These are phyloP conservation scores for Pedetes capensis DNA, from an alignment of 2,113 vertebrate genomes.

Conservation along the genomic window DNA sequence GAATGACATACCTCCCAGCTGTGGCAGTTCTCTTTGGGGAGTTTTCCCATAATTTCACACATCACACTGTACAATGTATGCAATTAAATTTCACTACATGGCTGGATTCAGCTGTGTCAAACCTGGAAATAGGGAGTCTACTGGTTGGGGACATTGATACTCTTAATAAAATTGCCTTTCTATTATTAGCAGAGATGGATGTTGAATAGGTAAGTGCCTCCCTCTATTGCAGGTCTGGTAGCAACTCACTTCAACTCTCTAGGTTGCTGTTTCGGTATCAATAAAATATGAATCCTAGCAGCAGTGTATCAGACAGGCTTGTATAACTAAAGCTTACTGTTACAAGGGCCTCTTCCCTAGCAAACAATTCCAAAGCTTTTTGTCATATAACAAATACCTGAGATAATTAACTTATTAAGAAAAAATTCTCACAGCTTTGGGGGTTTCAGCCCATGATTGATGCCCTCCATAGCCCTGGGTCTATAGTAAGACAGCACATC, in stretches of 20 bases:
- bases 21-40: background rate
- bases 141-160: background rate
- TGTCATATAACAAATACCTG: background rate
- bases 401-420: no score
- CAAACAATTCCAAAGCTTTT: background rate
- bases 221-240: background rate
- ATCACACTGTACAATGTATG: background rate
- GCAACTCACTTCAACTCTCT: background rate
- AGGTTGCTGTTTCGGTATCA: background rate
- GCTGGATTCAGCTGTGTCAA: background rate
- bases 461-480: no score
- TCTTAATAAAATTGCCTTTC: background rate
- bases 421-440: background rate
- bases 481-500: background rate
- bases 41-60: background rate
- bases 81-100: background rate
- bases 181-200: background rate
- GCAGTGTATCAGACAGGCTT: background rate
- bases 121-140: background rate
- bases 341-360: background rate
- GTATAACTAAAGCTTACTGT: background rate
- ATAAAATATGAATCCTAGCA: background rate
- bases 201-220: background rate
- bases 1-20: background rate
- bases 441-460: background rate